Percentiles rank a stretch among this genome's conserved stretches.
Conservation (phyloP, 2,888 invertebrate species). For the Scaptomyza tumidula region DNA sequence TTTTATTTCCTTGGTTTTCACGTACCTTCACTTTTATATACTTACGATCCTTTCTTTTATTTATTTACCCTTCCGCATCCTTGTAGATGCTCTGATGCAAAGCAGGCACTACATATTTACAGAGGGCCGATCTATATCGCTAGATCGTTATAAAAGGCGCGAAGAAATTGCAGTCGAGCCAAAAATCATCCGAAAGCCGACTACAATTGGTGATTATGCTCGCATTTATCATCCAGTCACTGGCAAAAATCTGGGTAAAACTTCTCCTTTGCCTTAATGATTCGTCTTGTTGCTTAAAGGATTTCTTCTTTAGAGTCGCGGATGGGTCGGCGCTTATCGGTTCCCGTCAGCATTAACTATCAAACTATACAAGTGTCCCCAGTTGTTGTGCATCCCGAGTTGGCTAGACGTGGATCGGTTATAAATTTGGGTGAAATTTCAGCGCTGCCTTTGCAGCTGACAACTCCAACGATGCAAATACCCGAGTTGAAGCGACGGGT, state of each 20-base stretch:
- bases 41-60: not conserved
- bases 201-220: slow-evolving; percentile 39
- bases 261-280: not conserved
- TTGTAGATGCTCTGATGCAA: slow-evolving; percentile 52
- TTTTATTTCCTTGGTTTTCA: slow-evolving; percentile 33
- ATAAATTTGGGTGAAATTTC: slow-evolving; percentile 49
- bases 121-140: slow-evolving; percentile 75
- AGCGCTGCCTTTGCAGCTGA: not conserved
- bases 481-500: slow-evolving; percentile 81
- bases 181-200: slow-evolving; percentile 43
- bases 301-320: slow-evolving; percentile 40
- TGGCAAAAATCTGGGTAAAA: slow-evolving; percentile 49
- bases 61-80: not conserved
- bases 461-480: slow-evolving; percentile 31
- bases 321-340: slow-evolving; percentile 73
- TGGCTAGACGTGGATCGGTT: slow-evolving; percentile 65
- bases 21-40: slow-evolving; percentile 9
- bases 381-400: slow-evolving; percentile 33
- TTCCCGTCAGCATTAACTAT: slow-evolving; percentile 74
- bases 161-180: slow-evolving; percentile 6
- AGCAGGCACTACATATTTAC: slow-evolving; percentile 61
- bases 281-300: not conserved
- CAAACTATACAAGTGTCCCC: slow-evolving; percentile 59
- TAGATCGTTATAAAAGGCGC: slow-evolving; percentile 70
- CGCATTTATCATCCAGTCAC: slow-evolving; percentile 20